Percentiles rank a stretch among this genome's conserved stretches.
These are phyloP conservation scores for Agrochola litura DNA, from an alignment of 2,888 invertebrate genomes.

Conservation along the genomic window DNA sequence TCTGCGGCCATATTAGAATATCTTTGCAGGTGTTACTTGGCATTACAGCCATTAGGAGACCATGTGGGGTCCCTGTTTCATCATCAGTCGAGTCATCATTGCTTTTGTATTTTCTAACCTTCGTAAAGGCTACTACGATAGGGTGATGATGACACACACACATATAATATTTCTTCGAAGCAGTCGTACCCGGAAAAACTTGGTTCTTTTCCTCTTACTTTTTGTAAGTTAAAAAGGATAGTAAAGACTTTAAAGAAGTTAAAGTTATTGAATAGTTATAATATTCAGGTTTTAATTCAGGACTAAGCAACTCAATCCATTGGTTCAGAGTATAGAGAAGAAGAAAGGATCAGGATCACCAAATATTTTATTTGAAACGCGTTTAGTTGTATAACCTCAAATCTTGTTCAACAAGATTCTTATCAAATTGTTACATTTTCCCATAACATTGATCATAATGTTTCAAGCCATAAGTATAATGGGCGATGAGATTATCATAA, in stretches of 20 bases:
- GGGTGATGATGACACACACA: constrained; percentile 25
- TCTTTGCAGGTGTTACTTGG: constrained; percentile 60
- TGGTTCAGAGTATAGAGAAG: neutral
- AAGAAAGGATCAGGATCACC: no score
- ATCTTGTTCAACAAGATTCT: constrained; percentile 5
- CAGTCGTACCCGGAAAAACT: neutral
- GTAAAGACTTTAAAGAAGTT: neutral
- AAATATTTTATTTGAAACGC: neutral
- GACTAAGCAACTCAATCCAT: neutral
- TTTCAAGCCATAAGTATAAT: constrained; percentile 33
- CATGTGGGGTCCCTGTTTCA: constrained; percentile 56
- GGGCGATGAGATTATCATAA: constrained; percentile 28
- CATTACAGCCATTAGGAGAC: constrained; percentile 44
- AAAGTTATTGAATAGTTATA: neutral
- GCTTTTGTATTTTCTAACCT: constrained; percentile 32
- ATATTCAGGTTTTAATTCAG: neutral
- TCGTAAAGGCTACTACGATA: constrained; percentile 3
- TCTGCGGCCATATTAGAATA: constrained; percentile 57
- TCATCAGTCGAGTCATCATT: constrained; percentile 53
- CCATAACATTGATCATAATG: constrained; percentile 17
- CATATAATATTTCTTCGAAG: constrained; percentile 29
- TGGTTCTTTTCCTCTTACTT: neutral
- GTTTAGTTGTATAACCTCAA: neutral
- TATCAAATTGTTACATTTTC: constrained; percentile 27
- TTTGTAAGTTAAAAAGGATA: neutral